Conservation (phyloP, 2,113 vertebrate species). For the Pycnonotus jocosus region DNA sequence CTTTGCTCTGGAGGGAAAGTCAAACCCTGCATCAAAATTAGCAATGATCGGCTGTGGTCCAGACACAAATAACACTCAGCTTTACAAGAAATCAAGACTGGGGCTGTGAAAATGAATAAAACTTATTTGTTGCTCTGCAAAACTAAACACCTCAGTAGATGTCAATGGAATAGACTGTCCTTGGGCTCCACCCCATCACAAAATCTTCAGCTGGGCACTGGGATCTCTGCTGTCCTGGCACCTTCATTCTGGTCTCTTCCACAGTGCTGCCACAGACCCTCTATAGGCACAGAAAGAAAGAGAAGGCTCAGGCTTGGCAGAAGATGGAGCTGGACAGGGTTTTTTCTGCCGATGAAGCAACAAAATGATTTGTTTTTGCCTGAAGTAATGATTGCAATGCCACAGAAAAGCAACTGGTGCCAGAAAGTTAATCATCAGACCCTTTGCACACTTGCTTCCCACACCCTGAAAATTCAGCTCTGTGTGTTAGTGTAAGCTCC, state of each 20-base stretch:
- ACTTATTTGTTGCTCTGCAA: not conserved
- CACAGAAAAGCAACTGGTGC: not conserved
- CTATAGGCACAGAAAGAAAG: not conserved
- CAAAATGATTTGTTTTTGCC: constrained; percentile 27
- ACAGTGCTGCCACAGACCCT: not conserved
- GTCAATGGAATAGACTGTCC: not conserved
- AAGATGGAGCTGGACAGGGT: not conserved
- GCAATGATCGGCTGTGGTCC: not conserved
- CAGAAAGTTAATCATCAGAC: constrained; percentile 34
- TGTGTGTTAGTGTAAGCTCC: not conserved
- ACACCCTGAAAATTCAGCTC: not conserved
- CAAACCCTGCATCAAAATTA: not conserved
- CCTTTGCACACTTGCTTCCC: constrained; percentile 28
- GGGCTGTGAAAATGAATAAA: not conserved
- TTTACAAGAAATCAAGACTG: not conserved
- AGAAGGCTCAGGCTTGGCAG: constrained; percentile 16
- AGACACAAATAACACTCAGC: not conserved
- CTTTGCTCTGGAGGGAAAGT: not conserved
- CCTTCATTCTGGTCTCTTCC: not conserved
- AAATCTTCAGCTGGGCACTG: not conserved
- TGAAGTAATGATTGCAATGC: constrained; percentile 14
- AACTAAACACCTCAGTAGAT: not conserved
- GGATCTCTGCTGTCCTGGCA: not conserved
- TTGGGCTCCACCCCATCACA: not conserved
- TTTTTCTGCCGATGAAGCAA: constrained; percentile 44